Percentiles rank a stretch among this genome's conserved stretches.
Conservation (phyloP, 2,888 invertebrate species). For the Ophion obscuratus region DNA sequence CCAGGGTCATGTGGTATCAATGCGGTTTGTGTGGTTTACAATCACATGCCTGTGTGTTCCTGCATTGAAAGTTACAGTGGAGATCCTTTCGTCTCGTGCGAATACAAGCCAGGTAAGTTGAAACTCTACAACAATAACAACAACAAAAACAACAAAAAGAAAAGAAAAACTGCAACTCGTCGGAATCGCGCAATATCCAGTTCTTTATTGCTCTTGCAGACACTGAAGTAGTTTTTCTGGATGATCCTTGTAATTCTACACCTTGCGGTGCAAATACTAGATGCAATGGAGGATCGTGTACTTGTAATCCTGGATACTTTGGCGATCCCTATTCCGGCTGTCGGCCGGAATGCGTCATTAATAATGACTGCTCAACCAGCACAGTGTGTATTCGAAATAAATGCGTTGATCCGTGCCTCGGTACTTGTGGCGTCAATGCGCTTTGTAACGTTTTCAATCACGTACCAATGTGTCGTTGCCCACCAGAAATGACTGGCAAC, state of each 20-base stretch:
- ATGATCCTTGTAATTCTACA: slow-evolving; percentile 81
- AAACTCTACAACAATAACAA: slow-evolving; percentile 4
- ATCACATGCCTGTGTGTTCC: slow-evolving; percentile 92
- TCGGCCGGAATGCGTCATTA: slow-evolving; percentile 84
- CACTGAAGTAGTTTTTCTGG: slow-evolving; percentile 25
- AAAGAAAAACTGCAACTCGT: neutral
- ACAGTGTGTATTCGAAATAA: slow-evolving; percentile 84
- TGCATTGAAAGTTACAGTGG: slow-evolving; percentile 92
- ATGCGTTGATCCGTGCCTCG: slow-evolving; percentile 84
- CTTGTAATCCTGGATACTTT: slow-evolving; percentile 82
- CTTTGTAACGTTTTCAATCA: slow-evolving; percentile 91
- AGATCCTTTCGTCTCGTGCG: slow-evolving; percentile 92
- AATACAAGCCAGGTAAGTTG: slow-evolving; percentile 62
- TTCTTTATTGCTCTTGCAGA: slow-evolving; percentile 39
- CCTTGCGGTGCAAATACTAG: slow-evolving; percentile 85
- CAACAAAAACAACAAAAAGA: neutral
- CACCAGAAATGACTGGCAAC: slow-evolving; percentile 84
- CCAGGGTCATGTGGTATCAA: slow-evolving; percentile 92
- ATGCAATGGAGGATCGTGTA: slow-evolving; percentile 84
- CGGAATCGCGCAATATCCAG: neutral
- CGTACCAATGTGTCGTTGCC: slow-evolving; percentile 91
- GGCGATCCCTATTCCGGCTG: slow-evolving; percentile 85
- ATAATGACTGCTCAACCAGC: slow-evolving; percentile 83
- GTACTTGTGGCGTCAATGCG: slow-evolving; percentile 86
- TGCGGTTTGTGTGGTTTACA: slow-evolving; percentile 91